Base-by-base conservation (phyloP, 1,140 invertebrate genomes). In the Orius insidiosus region DNA sequence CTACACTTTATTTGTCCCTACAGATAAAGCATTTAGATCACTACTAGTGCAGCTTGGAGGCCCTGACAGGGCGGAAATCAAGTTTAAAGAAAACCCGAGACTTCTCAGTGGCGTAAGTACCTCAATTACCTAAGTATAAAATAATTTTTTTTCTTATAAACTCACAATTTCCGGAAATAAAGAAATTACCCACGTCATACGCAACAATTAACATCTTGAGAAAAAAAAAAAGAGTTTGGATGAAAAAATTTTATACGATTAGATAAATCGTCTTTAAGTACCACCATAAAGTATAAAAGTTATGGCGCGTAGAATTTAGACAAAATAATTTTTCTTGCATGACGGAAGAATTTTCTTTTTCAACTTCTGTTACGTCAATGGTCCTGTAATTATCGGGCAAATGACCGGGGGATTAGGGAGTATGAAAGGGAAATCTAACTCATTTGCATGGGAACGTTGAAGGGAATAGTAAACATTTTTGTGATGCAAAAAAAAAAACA, bases 1-100 rank as follows among this genome's bases (percentile, higher is more conserved):
- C 1, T 87, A 86, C 55, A 88, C 85, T 1, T 72, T 90, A 45
- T 90, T 90, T 56, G 79, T 78, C 0, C 85, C 85, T 1, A 84
- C 80, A 0, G 83, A 88, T 60, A 84, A 83, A 58, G 85, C 85
- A 2, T 86, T 88, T 56, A 74, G 80, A 49, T 78, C 80, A 11
- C 60, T 86, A 8, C 57, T 85, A 41, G 78, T 85, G 0, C 81
- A 85, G 57, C 65, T 86, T 7, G 83, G 83, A 47, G 83, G 83
- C n/a, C 80, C 82, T 0, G 81, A 86, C 55, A 76, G 78, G 52
- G 83, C 82, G 1, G 81, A 85, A 57, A 78, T 83, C 53, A 86
- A 86, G 53, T 86, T 86, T 65, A 74, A 72, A 35, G 80, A 84
- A 42, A 86, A 85, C 64, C 82, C 83, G 5, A 64, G 83, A 55